phyloP scores from a whole-genome alignment of 64 coral and sea anemone genomes.

The Dendrophyllia cribrosa region DNA sequence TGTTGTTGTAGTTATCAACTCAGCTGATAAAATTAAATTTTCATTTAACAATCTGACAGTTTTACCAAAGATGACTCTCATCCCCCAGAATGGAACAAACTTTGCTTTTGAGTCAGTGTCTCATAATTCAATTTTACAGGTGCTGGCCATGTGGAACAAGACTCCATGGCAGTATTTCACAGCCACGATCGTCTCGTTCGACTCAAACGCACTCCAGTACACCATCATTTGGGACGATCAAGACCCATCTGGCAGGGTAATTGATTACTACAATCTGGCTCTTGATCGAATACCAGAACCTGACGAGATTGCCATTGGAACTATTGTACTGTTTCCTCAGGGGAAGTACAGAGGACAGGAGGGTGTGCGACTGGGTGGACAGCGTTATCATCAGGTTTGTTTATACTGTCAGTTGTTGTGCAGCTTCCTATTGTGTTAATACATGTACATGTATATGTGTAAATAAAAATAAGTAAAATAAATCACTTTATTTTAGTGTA shows the following conservation, averaged over 20 bases:
- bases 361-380: conserved; percentile 87
- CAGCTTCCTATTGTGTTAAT: too few relatives aligned
- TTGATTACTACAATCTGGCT: conserved; percentile 94
- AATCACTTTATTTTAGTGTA: too few relatives aligned
- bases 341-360: conserved; percentile 80
- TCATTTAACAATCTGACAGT: too few relatives aligned
- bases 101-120: not conserved
- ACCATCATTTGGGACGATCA: conserved; percentile 93
- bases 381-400: conserved; percentile 89
- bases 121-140: conserved; percentile 41
- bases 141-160: conserved; percentile 80
- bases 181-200: conserved; percentile 91
- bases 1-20: too few relatives aligned
- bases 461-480: too few relatives aligned
- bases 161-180: conserved; percentile 97
- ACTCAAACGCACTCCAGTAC: conserved; percentile 67
- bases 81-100: not conserved
- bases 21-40: too few relatives aligned
- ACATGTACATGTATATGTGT: too few relatives aligned
- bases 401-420: too few relatives aligned
- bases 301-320: conserved; percentile 86
- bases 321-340: conserved; percentile 95
- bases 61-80: too few relatives aligned
- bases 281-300: conserved; percentile 89
- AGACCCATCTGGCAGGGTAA: conserved; percentile 84